Percentiles rank a stretch among this genome's conserved stretches.
Conservation (phyloP, 1,140 invertebrate genomes). For the Rhopalosiphum padi region DNA sequence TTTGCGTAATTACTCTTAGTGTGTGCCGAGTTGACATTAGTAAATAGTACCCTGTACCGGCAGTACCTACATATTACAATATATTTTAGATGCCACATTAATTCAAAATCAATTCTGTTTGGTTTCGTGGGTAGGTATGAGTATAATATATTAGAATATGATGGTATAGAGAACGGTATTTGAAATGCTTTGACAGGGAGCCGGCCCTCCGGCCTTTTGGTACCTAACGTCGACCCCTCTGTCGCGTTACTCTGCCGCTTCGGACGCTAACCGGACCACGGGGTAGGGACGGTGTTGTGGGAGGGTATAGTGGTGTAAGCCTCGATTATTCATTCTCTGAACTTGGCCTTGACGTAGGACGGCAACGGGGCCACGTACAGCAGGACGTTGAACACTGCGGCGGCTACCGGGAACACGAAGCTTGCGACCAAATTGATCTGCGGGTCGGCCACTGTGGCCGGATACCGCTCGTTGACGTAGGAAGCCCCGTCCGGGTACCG, state of each 20-base stretch:
- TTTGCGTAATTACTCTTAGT: not conserved
- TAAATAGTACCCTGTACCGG: not conserved
- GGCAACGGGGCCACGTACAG: slow-evolving; percentile 86
- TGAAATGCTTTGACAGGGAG: not conserved
- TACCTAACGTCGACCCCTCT: too few species aligned
- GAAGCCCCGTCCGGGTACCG: slow-evolving; percentile 76
- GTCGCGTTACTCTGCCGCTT: not conserved
- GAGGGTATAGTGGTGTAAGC: not conserved
- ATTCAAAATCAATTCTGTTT: not conserved
- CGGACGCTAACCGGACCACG: not conserved
- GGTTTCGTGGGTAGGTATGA: not conserved
- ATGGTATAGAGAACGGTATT: not conserved
- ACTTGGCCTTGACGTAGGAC: slow-evolving; percentile 86
- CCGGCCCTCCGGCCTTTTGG: not conserved
- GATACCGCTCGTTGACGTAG: slow-evolving; percentile 77
- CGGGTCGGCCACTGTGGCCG: slow-evolving; percentile 70
- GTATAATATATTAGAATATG: not conserved
- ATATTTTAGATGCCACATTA: not conserved
- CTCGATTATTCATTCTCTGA: slow-evolving; percentile 79
- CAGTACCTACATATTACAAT: not conserved
- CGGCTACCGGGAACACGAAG: slow-evolving; percentile 80
- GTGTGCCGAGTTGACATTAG: not conserved
- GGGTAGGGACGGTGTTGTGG: too few species aligned
- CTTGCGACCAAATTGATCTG: slow-evolving; percentile 83
- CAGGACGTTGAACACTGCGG: slow-evolving; percentile 83